Base-by-base conservation (phyloP, 2,888 invertebrate species). In the Colletes collaris region DNA sequence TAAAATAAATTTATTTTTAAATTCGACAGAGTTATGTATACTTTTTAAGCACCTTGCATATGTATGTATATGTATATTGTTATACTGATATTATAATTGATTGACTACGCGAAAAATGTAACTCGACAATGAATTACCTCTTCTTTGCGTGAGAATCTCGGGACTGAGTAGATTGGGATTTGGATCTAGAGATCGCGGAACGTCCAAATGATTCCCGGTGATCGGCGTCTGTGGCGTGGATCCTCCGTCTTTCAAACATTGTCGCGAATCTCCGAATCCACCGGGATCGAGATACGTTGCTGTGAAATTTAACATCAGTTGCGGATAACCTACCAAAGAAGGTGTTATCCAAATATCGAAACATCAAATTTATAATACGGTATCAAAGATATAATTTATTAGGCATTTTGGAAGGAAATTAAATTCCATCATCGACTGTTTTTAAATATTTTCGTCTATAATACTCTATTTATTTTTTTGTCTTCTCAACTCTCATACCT, bases 91-190 rank as follows among this genome's bases (percentile, higher is more conserved):
- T 2, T 27, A 2, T 27, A 27, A 8, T 10, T 10, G 55, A 27
- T 55, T 6, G 8, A 19, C 10, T 40, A 7, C 40, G 7, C 27
- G 27, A 19, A 55, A 40, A 7, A n/a, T 37, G 37, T 40, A 40
- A n/a, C 40, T 11, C 4, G 7, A 35, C 27, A 6, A 63, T 35
- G 44, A 40, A 44, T 59, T 78, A 95, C 95, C 95, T 94, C 96
- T 94, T 86, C 96, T 93, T 90, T 96, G 96, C 90, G 95, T 95
- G 81, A 96, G 94, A 83, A 95, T 95, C 90, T 97, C 97, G 35
- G 97, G 97, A 91, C 97, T 97, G 63, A 97, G 94, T 83, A 97
- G 95, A 93, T 97, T 97, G n/a, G 96, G 96, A 91, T 95, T 96
- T 55, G 95, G 95, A 87, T 96, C 95, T 67, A 94, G 94, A 60